Conservation (phyloP, 2,113 vertebrate genomes). For the Sclerurus mexicanus region DNA sequence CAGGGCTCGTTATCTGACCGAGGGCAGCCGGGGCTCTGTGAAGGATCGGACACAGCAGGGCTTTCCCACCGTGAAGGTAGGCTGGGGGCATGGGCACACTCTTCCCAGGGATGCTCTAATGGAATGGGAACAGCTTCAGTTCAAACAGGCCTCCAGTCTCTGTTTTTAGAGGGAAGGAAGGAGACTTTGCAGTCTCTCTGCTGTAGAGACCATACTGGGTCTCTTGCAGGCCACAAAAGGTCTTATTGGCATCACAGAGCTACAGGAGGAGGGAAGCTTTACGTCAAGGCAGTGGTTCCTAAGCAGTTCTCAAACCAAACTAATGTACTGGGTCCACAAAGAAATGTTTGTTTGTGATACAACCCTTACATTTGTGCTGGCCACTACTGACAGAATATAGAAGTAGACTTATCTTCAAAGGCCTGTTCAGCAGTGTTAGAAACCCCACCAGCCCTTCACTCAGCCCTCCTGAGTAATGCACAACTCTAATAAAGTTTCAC, state of each 20-base stretch:
- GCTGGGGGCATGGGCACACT: background rate
- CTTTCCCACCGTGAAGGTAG: constrained; percentile 95
- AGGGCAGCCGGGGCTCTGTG: constrained; percentile 96
- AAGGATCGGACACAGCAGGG: constrained; percentile 96
- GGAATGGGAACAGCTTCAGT: background rate
- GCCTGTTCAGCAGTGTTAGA: background rate
- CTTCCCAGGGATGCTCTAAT: background rate
- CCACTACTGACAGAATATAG: background rate
- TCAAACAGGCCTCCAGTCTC: background rate
- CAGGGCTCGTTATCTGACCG: constrained; percentile 94
- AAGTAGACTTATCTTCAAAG: background rate
- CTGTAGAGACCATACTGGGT: background rate
- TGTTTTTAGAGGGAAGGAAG: background rate
- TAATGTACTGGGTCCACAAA: background rate
- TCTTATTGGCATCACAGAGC: background rate
- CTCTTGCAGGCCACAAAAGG: background rate
- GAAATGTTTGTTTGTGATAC: background rate
- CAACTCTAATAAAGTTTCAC: constrained; percentile 1
- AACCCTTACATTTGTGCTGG: background rate
- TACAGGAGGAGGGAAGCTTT: background rate
- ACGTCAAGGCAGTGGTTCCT: accelerated
- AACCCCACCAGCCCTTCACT: background rate
- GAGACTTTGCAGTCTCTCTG: background rate
- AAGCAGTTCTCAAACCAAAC: background rate
- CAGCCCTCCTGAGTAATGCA: background rate